Percentiles rank a stretch among this genome's conserved stretches.
Conservation (phyloP, 2,113 vertebrate species). For the Xiphias gladius region DNA sequence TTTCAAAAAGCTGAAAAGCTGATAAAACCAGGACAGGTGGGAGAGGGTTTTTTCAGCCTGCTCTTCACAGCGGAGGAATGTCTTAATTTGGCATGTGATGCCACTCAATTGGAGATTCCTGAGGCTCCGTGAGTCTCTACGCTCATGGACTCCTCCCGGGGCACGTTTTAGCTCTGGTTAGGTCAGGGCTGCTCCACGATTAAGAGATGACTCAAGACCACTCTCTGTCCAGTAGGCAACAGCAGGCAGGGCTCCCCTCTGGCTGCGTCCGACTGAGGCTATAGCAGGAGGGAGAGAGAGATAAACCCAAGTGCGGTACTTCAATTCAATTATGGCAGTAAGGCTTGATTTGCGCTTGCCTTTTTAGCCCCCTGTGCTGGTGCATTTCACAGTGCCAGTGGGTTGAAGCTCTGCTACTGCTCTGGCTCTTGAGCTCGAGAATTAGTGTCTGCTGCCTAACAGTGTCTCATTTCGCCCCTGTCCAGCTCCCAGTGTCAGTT, state of each 20-base stretch:
- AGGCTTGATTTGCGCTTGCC: slow-evolving; percentile 46
- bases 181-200: slow-evolving; percentile 29
- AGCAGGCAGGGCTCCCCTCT: slow-evolving; percentile 30
- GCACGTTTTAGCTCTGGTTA: slow-evolving; percentile 3
- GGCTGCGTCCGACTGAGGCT: slow-evolving; percentile 22
- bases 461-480: neutral
- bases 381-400: slow-evolving; percentile 38
- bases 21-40: neutral
- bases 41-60: neutral
- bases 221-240: slow-evolving; percentile 23
- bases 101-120: slow-evolving; percentile 17
- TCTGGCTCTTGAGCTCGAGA: slow-evolving; percentile 33
- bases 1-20: slow-evolving; percentile 21
- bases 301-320: slow-evolving; percentile 42
- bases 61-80: neutral
- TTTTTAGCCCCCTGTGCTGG: slow-evolving; percentile 12
- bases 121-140: neutral
- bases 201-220: slow-evolving; percentile 27
- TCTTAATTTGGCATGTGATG: slow-evolving; percentile 21
- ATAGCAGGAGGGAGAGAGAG: neutral
- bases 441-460: slow-evolving; percentile 10
- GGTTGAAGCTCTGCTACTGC: slow-evolving; percentile 11
- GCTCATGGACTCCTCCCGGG: neutral
- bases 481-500: neutral
- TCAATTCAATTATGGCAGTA: slow-evolving; percentile 51